phyloP scores from a whole-genome alignment of 2,797 vertebrate genomes.

The Tarsius wallacei region DNA sequence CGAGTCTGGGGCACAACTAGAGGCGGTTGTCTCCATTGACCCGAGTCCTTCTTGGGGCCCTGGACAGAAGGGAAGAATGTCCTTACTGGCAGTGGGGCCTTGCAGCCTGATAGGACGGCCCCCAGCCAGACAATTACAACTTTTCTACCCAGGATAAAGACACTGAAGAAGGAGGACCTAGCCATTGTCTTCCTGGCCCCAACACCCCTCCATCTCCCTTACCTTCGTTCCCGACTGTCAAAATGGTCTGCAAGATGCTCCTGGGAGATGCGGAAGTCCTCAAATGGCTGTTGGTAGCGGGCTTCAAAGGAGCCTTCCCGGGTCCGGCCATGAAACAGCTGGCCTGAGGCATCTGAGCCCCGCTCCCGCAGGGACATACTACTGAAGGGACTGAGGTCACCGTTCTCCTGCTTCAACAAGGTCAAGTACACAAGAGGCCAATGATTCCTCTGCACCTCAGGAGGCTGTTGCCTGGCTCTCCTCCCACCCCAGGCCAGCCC shows the following conservation, averaged over 20 bases:
- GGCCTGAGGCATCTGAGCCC: constrained; percentile 92
- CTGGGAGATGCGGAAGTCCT: constrained; percentile 96
- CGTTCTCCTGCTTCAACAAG: constrained; percentile 95
- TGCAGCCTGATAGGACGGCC: background rate
- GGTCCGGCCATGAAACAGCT: constrained; percentile 93
- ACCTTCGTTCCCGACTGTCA: constrained; percentile 96
- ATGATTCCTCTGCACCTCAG: rapidly evolving
- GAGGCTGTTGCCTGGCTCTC: background rate
- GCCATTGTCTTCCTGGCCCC: background rate
- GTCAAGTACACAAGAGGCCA: background rate
- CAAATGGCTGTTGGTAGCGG: constrained; percentile 96
- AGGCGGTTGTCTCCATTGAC: constrained; percentile 97
- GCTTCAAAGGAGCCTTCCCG: constrained; percentile 96
- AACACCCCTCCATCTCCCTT: background rate
- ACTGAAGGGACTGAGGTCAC: constrained; percentile 93
- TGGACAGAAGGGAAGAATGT: constrained; percentile 86
- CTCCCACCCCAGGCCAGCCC: background rate
- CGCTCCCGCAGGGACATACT: constrained; percentile 94
- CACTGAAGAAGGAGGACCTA: background rate
- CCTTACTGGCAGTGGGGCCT: background rate
- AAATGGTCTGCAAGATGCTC: constrained; percentile 96
- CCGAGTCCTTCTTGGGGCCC: constrained; percentile 95
- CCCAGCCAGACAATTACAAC: background rate
- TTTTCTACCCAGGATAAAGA: background rate
- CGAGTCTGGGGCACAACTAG: constrained; percentile 87